A percentile compares a stretch with the other conserved stretches of the same genome.
phyloP scores from a whole-genome alignment of 30 jellyfish, hydroid and myxozoan species.

The Turritopsis rubra region DNA sequence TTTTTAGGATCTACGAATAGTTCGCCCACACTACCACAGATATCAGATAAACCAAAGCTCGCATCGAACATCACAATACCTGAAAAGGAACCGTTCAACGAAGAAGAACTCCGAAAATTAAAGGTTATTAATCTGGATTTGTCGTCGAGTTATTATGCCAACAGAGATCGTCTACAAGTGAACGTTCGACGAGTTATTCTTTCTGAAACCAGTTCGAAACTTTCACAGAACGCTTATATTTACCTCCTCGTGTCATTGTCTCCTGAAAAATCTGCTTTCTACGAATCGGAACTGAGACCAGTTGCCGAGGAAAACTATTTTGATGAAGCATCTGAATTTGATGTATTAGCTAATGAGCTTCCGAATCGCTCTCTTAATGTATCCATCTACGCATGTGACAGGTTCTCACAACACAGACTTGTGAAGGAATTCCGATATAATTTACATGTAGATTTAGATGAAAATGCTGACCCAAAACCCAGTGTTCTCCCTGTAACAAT shows the following conservation, averaged over 20 bases:
- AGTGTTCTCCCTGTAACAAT: slow-evolving; percentile 3
- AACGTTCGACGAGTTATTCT: slow-evolving; percentile 51
- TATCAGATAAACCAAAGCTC: slow-evolving; percentile 19
- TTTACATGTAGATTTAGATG: slow-evolving; percentile 14
- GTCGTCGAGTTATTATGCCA: slow-evolving; percentile 62
- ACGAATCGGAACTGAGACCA: slow-evolving; percentile 79
- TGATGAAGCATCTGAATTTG: slow-evolving; percentile 88
- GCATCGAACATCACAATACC: neutral
- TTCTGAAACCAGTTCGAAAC: slow-evolving; percentile 37
- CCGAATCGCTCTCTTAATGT: slow-evolving; percentile 32
- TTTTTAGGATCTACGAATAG: slow-evolving; percentile 13
- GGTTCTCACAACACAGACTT: slow-evolving; percentile 60
- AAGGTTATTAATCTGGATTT: slow-evolving; percentile 64
- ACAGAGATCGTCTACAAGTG: slow-evolving; percentile 51
- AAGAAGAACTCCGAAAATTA: slow-evolving; percentile 66
- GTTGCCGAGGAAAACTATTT: slow-evolving; percentile 50
- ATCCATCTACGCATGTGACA: slow-evolving; percentile 67
- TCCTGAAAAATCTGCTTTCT: slow-evolving; percentile 60
- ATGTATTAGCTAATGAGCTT: slow-evolving; percentile 44
- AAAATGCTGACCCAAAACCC: slow-evolving; percentile 21
- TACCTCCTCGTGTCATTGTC: slow-evolving; percentile 46
- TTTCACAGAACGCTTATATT: slow-evolving; percentile 44
- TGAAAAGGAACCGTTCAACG: slow-evolving; percentile 21
- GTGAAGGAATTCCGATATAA: slow-evolving; percentile 42
- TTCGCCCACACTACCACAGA: slow-evolving; percentile 25